Conservation (phyloP, 2,888 invertebrate genomes). For the Pediacus dermestoides region DNA sequence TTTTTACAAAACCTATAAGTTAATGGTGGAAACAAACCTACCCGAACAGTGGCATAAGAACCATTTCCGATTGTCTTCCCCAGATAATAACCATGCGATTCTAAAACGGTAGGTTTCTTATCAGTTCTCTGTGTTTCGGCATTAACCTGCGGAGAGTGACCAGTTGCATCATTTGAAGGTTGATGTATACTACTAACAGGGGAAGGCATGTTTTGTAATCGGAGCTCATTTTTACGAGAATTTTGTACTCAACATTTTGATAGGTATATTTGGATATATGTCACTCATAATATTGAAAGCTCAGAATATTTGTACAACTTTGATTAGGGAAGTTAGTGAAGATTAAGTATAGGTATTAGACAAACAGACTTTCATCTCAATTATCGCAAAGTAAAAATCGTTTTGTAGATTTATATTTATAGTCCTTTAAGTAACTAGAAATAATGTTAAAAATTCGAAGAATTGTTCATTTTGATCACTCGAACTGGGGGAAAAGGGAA, state of each 20-base stretch:
- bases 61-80: slow-evolving; percentile 78
- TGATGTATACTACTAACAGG: slow-evolving; percentile 42
- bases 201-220: slow-evolving; percentile 36
- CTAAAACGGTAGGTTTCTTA: slow-evolving; percentile 62
- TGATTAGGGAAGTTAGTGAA: no score
- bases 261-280: no score
- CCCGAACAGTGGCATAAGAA: slow-evolving; percentile 79
- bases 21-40: slow-evolving; percentile 44
- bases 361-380: no score
- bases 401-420: no score
- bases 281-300: no score
- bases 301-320: no score
- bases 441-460: no score
- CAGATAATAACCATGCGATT: slow-evolving; percentile 71
- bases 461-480: no score
- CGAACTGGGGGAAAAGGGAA: no score
- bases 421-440: no score
- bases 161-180: slow-evolving; percentile 27
- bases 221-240: not conserved
- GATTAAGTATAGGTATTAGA: no score
- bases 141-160: slow-evolving; percentile 32
- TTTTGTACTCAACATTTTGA: slow-evolving; percentile 3
- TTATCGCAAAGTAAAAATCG: no score
- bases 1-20: slow-evolving; percentile 7
- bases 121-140: slow-evolving; percentile 27